A percentile compares a stretch with the other conserved stretches of the same genome.
Evolutionary conservation across 2,888 invertebrate species (phyloP).

Genomic region (Reticulitermes lucifugus): DNA sequence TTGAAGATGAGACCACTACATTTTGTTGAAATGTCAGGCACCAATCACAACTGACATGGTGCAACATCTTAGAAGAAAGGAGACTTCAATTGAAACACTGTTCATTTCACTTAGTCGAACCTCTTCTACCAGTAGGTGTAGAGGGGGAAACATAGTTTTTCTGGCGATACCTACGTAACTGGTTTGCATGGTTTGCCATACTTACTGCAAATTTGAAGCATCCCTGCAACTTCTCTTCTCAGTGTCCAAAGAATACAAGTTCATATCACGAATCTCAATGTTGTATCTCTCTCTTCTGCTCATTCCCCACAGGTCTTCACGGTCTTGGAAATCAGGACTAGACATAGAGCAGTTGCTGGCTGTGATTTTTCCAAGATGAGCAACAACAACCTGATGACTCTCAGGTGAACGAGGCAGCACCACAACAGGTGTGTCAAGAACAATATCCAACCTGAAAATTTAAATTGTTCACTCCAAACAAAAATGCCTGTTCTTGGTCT

Average conservation of each 20-base stretch:
- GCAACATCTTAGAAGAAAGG: too few species aligned
- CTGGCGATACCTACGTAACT: too few species aligned
- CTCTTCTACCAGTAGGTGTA: too few species aligned
- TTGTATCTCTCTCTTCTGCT: slow-evolving; percentile 44
- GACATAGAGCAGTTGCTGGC: slow-evolving; percentile 58
- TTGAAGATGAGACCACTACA: too few species aligned
- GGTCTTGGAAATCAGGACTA: slow-evolving; percentile 20
- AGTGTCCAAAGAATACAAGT: slow-evolving; percentile 83
- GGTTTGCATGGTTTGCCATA: neutral
- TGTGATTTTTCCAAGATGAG: slow-evolving; percentile 91
- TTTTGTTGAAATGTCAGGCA: too few species aligned
- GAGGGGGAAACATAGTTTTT: too few species aligned
- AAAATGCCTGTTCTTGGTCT: too few species aligned
- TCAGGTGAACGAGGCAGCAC: slow-evolving; percentile 84
- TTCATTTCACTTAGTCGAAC: too few species aligned
- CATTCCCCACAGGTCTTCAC: slow-evolving; percentile 45
- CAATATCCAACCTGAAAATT: slow-evolving; percentile 75
- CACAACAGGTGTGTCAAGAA: slow-evolving; percentile 91
- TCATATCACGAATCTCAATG: slow-evolving; percentile 80
- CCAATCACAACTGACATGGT: too few species aligned
- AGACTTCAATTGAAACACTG: too few species aligned
- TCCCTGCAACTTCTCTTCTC: slow-evolving; percentile 57
- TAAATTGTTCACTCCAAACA: neutral
- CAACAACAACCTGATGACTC: slow-evolving; percentile 88
- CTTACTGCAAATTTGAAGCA: slow-evolving; percentile 9